Conservation (phyloP, 2,113 vertebrate genomes). For the Isurus oxyrinchus region DNA sequence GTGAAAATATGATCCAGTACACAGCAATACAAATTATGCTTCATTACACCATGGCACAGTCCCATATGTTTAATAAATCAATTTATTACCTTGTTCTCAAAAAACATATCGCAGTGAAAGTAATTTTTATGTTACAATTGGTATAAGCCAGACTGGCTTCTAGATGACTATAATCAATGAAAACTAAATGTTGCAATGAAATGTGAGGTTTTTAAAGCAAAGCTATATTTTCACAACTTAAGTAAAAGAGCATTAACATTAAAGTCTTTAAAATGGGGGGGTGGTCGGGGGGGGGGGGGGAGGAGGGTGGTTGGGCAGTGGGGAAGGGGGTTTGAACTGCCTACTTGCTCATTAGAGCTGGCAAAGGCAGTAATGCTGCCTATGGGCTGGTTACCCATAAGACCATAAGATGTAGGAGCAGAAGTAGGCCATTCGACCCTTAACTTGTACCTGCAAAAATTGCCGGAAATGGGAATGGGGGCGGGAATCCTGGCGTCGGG, state of each 20-base stretch:
- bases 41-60: neutral
- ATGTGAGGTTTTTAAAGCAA: neutral
- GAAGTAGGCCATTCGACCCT: no score
- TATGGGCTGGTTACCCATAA: no score
- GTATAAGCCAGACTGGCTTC: neutral
- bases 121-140: neutral
- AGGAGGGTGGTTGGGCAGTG: no score
- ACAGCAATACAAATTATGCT: neutral
- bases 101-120: neutral
- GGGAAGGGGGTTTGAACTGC: no score
- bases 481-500: no score
- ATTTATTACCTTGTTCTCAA: neutral
- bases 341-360: no score
- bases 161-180: neutral
- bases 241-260: neutral
- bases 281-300: no score
- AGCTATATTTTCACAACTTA: neutral
- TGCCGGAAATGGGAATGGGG: no score
- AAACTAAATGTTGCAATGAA: neutral
- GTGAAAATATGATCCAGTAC: neutral
- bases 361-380: no score
- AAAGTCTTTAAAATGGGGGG: neutral
- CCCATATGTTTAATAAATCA: neutral
- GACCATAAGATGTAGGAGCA: no score
- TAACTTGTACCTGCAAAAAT: no score